Base-by-base conservation (phyloP, 2,797 vertebrate genomes). In the Tamandua tetradactyla region DNA sequence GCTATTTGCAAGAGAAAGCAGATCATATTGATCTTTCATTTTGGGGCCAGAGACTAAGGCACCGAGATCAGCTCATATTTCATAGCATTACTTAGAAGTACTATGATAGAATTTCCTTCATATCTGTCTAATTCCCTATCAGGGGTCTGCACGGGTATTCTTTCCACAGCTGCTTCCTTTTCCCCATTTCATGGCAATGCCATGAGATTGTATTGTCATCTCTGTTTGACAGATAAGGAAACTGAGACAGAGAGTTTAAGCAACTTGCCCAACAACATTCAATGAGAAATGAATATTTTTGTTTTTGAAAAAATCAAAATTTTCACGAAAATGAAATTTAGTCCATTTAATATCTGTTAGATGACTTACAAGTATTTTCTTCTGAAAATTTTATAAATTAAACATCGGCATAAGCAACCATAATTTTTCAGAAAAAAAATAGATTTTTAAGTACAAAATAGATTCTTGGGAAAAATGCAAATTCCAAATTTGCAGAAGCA, bases 331-430 rank as follows among this genome's bases (percentile, higher is more conserved):
- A 68, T 78, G 3, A 61, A 86, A 76, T 81, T 44, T 62, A 61
- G 61, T 76, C 47, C 66, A 88, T 89, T 93, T 55, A 32, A 90
- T 92, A n/a, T 84, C 64, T 92, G 55, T 35, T 76, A 71, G 59
- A 74, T 90, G 57, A 74, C 32, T 20, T 44, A 72, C 44, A 55
- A 47, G 10, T 64, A 32, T 92, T 87, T 84, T 5, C 37, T 85
- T 71, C 52, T 82, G 71, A 72, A 44, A 72, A 72, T 44, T 72
- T 72, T 40, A 42, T 72, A 7, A 25, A 25, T 47, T 81, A 86
- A 85, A 72, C 78, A 61, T 78, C 49, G 89, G 79, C 10, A 71
- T 14, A 69, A 23, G 57, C 35, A 23, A 23, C 61, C 17, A n/a
- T 85, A 52, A 32, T 49, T 71, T 52, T 89, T 75, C 52, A 80